Percentiles rank a stretch among this genome's conserved stretches.
Conservation (phyloP, 1,140 invertebrate species). For the Caerostris darwini region DNA sequence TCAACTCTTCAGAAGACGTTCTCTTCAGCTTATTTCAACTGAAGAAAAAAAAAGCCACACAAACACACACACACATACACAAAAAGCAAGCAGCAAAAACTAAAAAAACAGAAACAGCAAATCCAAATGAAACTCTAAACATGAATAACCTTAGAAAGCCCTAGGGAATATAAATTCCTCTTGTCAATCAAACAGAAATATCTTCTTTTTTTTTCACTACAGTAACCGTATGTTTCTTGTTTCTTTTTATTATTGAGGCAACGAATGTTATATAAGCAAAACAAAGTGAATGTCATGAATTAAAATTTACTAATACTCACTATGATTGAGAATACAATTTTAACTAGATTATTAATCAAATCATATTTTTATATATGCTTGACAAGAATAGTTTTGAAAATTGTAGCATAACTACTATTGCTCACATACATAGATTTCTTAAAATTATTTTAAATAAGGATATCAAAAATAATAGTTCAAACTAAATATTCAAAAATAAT, state of each 20-base stretch:
- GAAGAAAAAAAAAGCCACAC: slow-evolving; percentile 20
- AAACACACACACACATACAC: too few relatives aligned
- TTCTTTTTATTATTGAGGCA: background rate
- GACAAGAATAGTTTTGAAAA: too few relatives aligned
- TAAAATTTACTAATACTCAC: background rate
- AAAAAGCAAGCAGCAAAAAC: too few relatives aligned
- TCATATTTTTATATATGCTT: background rate
- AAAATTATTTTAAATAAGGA: too few relatives aligned
- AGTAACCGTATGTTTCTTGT: background rate
- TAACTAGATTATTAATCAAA: background rate
- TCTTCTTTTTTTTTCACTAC: slow-evolving; percentile 41
- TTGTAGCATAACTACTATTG: too few relatives aligned
- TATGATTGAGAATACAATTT: background rate
- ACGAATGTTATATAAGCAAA: background rate
- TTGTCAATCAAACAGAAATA: slow-evolving; percentile 18
- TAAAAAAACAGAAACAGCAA: background rate
- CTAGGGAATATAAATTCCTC: slow-evolving; percentile 50
- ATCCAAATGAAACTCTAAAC: slow-evolving; percentile 39
- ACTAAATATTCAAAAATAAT: too few relatives aligned
- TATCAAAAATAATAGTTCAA: too few relatives aligned
- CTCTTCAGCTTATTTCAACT: background rate
- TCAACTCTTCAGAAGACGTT: slow-evolving; percentile 7
- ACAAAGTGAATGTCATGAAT: background rate
- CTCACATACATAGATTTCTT: too few relatives aligned
- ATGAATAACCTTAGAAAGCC: slow-evolving; percentile 47